Base-by-base conservation (phyloP, 2,797 vertebrate species). In the Myripristis murdjan region DNA sequence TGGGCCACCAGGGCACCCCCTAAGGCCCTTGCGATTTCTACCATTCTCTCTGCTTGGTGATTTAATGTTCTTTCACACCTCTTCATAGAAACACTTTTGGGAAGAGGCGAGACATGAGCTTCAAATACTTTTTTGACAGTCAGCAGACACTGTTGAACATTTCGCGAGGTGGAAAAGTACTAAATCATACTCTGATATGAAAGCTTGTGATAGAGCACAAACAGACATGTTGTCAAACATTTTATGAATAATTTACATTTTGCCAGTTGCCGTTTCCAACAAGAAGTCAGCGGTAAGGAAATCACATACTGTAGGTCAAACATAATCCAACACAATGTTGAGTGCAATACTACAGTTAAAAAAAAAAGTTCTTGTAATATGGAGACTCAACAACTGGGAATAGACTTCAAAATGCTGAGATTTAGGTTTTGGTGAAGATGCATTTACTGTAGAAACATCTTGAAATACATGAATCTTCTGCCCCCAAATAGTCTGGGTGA, bases 181-280 rank as follows among this genome's bases (percentile, higher is more conserved):
- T n/a, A n/a, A n/a, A n/a, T n/a, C n/a, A n/a, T n/a, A n/a, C n/a
- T n/a, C n/a, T n/a, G n/a, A n/a, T n/a, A n/a, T n/a, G 24, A 75
- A 80, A 75, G 66, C 20, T 62, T 44, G 61, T 31, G 64, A 62
- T 26, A 71, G 24, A 57, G 8, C 22, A 63, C 54, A 66, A 46
- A 70, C 52, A 52, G n/a, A 61, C 26, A 6, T 28, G 28, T 58
- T 33, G 28, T 58, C 54, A 72, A 64, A 61, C 59, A 26, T 28
- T 70, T 62, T 48, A 73, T 85, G 71, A 85, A 78, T 81, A 62
- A 82, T 84, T 80, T 71, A 72, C 44, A 58, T 33, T 35, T 64
- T 62, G 57, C 16, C 58, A 35, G 52, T 15, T 67, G 37, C 26
- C 37, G 37, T 55, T 61, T 75, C 20, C 16, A 58, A 43, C 23